A percentile compares a stretch with the other conserved stretches of the same genome.
Evolutionary conservation across 2,888 invertebrate species (phyloP).

Genomic region (Gryllus longicercus): DNA sequence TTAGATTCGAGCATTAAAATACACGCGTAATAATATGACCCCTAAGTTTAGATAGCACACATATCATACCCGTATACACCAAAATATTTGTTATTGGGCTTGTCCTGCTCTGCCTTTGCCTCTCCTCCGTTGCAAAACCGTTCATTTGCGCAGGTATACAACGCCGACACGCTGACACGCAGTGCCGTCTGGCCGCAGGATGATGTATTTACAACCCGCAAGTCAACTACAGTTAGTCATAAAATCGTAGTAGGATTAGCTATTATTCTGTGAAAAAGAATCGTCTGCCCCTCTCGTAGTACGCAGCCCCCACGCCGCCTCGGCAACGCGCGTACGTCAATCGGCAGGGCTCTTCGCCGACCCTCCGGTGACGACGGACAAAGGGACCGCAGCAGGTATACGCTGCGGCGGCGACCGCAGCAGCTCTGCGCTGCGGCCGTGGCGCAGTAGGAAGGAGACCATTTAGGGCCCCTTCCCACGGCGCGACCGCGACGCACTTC

Average conservation of each 20-base stretch:
- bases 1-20: too few species aligned
- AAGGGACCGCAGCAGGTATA: background rate
- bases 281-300: background rate
- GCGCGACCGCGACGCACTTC: too few species aligned
- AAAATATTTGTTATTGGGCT: too few species aligned
- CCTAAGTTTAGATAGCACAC: too few species aligned
- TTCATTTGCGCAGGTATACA: background rate
- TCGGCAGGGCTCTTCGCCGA: too few species aligned
- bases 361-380: too few species aligned
- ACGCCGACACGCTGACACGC: background rate
- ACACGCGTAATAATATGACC: too few species aligned
- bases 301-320: background rate
- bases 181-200: background rate
- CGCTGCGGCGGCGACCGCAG: background rate
- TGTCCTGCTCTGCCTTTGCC: too few species aligned
- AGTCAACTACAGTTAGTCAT: background rate
- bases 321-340: too few species aligned
- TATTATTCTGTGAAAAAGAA: background rate
- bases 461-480: too few species aligned
- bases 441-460: background rate
- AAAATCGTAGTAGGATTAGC: background rate
- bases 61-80: too few species aligned
- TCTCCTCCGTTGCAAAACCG: too few species aligned
- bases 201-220: background rate
- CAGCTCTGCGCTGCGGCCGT: background rate